These are phyloP conservation scores for Ethmia dodecea DNA, from an alignment of 2,888 invertebrate species.

Conservation along the genomic window DNA sequence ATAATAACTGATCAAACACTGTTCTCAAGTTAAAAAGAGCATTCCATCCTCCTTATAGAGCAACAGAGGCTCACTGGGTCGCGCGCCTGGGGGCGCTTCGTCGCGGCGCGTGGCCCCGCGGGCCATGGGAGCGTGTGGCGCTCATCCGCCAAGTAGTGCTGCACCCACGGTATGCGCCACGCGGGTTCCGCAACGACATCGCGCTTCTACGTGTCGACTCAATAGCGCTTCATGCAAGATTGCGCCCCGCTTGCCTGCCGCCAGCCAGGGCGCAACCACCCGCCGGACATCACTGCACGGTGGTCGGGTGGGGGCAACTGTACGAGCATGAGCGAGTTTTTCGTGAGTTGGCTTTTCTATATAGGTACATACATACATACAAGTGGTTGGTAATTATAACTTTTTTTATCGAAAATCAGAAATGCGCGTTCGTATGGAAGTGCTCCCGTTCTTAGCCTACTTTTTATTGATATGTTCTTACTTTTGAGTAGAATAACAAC, in stretches of 20 bases:
- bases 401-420: too few relatives aligned
- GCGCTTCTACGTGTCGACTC: slow-evolving; percentile 81
- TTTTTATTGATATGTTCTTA: neutral
- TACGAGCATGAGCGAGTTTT: slow-evolving; percentile 88
- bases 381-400: too few relatives aligned
- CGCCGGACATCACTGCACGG: slow-evolving; percentile 84
- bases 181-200: slow-evolving; percentile 88
- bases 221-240: slow-evolving; percentile 72
- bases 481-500: too few relatives aligned
- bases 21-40: neutral
- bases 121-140: slow-evolving; percentile 85
- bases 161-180: slow-evolving; percentile 86
- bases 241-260: slow-evolving; percentile 74
- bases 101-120: slow-evolving; percentile 83
- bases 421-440: neutral
- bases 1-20: too few relatives aligned
- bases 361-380: too few relatives aligned
- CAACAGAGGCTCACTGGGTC: slow-evolving; percentile 87
- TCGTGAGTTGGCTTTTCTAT: slow-evolving; percentile 77
- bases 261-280: slow-evolving; percentile 74
- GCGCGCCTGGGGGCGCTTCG: slow-evolving; percentile 86
- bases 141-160: slow-evolving; percentile 80
- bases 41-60: too few relatives aligned
- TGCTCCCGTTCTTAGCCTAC: neutral
- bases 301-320: slow-evolving; percentile 89